Base-by-base conservation (phyloP, 2,113 vertebrate genomes). In the Polyodon spathula region DNA sequence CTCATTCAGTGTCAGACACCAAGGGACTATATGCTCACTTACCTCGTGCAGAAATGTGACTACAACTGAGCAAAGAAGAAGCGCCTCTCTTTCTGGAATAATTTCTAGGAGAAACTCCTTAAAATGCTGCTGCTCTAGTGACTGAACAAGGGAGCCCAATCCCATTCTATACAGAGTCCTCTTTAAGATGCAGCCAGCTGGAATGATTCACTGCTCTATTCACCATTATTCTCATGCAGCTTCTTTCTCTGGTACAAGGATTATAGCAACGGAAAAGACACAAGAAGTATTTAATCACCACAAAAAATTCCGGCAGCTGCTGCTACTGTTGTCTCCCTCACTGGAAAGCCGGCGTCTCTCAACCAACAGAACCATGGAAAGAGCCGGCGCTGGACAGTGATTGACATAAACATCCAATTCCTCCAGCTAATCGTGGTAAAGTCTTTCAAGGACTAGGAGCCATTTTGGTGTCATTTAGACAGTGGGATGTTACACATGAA, bases 171-270 rank as follows among this genome's bases (percentile, higher is more conserved):
- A 65, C 78, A 74, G 73, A 80, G 78, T 83, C 77, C 84, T 84
- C 84, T 82, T 85, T 86, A 79, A 85, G 86, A 88, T 81, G 86
- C 87, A 85, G 89, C 85, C 88, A 83, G 86, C 86, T 87, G 89
- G 85, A 91, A 89, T 75, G 87, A 89, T 86, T 79, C 84, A 80
- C 80, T 86, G 83, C 87, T 86, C 86, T 81, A 78, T 81, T 86
- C 89, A 75, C 83, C 79, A 73, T 78, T 76, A 82, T 81, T 83
- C 71, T 72, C 81, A 72, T 12, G 77, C 78, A 74, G 76, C 79
- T 69, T 77, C 80, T 81, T 79, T 70, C 77, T 60, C 14, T 79
- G 76, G 77, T 69, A 50, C 37, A 73, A 71, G 79, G 78, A 81
- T 87, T 71, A 78, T 78, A 75, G 54, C 70, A 54, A 81, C 74